phyloP scores from a whole-genome alignment of 2,888 invertebrate species.

The Pseudolycoriella hygida region DNA sequence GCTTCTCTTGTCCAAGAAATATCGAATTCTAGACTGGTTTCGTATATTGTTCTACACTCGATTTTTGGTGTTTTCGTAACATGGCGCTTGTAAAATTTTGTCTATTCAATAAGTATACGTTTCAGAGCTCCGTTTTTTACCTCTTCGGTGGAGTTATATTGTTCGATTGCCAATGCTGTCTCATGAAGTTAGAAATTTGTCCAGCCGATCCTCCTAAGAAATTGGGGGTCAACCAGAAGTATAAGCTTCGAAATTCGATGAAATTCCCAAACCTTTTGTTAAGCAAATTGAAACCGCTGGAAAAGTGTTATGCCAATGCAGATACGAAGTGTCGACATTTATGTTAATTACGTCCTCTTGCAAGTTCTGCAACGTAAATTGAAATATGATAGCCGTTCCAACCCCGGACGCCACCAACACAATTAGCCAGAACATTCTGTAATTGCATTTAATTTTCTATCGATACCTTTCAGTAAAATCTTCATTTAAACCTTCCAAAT shows the following conservation, averaged over 20 bases:
- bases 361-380: constrained; percentile 6
- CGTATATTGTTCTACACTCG: too few species aligned
- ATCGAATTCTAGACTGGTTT: too few species aligned
- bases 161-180: too few species aligned
- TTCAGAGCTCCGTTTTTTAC: too few species aligned
- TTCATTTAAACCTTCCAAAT: constrained; percentile 7
- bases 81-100: too few species aligned
- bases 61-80: too few species aligned
- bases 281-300: constrained; percentile 10
- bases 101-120: too few species aligned
- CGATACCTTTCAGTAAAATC: not conserved
- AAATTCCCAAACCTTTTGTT: not conserved
- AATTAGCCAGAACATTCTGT: constrained; percentile 9
- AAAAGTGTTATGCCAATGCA: constrained; percentile 10
- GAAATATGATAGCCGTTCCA: constrained; percentile 8
- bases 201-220: not conserved
- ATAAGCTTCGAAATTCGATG: too few species aligned
- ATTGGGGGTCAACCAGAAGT: not conserved
- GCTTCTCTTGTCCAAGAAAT: too few species aligned
- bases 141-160: too few species aligned
- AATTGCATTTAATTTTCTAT: not conserved
- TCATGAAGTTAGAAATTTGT: not conserved
- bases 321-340: constrained; percentile 8
- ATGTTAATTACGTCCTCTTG: constrained; percentile 8
- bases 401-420: constrained; percentile 3